These are phyloP conservation scores for Achatina immaculata DNA, from an alignment of 1,140 invertebrate genomes.

Conservation along the genomic window DNA sequence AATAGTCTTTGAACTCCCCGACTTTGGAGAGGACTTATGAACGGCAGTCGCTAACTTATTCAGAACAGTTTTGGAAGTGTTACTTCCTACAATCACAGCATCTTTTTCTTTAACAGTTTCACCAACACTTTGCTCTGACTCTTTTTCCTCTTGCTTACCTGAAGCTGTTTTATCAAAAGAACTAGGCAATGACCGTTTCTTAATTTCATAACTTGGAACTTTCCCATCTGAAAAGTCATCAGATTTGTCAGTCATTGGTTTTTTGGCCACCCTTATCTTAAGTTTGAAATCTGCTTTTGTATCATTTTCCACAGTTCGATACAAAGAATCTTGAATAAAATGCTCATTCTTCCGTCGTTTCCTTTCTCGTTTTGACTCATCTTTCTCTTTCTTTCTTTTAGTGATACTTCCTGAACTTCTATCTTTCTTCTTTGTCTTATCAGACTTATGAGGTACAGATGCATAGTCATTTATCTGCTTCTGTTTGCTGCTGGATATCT, in stretches of 20 bases:
- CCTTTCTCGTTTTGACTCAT: slow-evolving; percentile 60
- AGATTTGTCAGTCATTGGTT: slow-evolving; percentile 30
- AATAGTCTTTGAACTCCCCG: slow-evolving; percentile 41
- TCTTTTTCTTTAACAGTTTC: slow-evolving; percentile 30
- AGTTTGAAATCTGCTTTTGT: slow-evolving; percentile 53
- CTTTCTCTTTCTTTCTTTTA: slow-evolving; percentile 61
- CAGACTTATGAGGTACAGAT: slow-evolving; percentile 47
- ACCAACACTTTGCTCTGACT: not conserved
- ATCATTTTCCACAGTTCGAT: slow-evolving; percentile 53
- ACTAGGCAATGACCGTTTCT: slow-evolving; percentile 28
- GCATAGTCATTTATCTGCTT: slow-evolving; percentile 44
- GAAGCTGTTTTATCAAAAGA: slow-evolving; percentile 21
- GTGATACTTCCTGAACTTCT: slow-evolving; percentile 56
- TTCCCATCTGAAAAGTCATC: slow-evolving; percentile 20
- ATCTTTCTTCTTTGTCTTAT: slow-evolving; percentile 59
- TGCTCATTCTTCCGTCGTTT: slow-evolving; percentile 59
- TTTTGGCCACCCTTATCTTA: slow-evolving; percentile 54
- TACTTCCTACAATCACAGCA: slow-evolving; percentile 23
- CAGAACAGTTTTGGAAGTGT: slow-evolving; percentile 36
- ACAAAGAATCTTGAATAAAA: slow-evolving; percentile 50
- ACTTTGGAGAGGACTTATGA: slow-evolving; percentile 50
- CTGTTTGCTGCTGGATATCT: slow-evolving; percentile 55
- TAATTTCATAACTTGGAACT: slow-evolving; percentile 39
- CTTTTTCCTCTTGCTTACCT: slow-evolving; percentile 11
- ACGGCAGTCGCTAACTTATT: slow-evolving; percentile 40